Evolutionary conservation across 2,797 vertebrate species (phyloP).

Genomic region (Brachymystax lenok): DNA sequence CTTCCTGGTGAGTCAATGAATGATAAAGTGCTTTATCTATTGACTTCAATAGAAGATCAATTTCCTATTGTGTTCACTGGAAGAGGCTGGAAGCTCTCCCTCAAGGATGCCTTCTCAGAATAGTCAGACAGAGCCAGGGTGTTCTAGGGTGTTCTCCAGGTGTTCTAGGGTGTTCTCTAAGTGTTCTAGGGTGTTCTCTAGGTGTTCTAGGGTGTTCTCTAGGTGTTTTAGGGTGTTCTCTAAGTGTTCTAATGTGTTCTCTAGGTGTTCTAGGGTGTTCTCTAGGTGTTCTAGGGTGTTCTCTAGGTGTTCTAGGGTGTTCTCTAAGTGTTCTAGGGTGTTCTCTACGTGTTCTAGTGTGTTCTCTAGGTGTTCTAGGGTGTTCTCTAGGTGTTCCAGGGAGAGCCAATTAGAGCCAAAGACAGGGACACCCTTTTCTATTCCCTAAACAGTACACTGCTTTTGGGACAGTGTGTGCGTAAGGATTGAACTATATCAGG

Average conservation of each 20-base stretch:
- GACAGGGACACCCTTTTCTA: too few relatives aligned
- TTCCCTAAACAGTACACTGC: too few relatives aligned
- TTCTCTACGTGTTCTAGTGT: background rate
- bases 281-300: background rate
- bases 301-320: background rate
- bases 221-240: too few relatives aligned
- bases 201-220: too few relatives aligned
- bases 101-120: background rate
- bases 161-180: too few relatives aligned
- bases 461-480: too few relatives aligned
- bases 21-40: background rate
- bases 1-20: constrained; percentile 86
- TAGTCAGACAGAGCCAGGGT: background rate
- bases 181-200: too few relatives aligned
- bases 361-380: too few relatives aligned
- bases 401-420: too few relatives aligned
- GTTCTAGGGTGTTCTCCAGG: background rate
- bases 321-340: background rate
- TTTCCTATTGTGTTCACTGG: background rate
- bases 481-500: too few relatives aligned
- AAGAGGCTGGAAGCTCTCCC: background rate
- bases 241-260: background rate
- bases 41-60: background rate
- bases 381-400: too few relatives aligned
- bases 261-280: background rate